Evolutionary conservation across 1,140 invertebrate genomes (phyloP), one percentile per base, ranked within the genome.

Genomic region (Dreissena polymorpha): DNA sequence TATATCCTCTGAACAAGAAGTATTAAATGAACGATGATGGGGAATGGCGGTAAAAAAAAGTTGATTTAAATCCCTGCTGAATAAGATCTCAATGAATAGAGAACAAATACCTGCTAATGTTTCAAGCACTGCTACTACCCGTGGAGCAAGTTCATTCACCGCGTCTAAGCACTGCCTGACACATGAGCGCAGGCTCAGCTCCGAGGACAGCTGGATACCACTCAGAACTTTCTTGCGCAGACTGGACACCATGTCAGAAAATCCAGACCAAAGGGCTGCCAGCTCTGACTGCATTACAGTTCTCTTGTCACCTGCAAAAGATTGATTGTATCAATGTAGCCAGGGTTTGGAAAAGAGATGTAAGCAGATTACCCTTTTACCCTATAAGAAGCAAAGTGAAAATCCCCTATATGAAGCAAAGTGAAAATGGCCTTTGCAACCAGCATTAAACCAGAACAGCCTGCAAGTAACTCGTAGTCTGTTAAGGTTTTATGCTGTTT

Each of bases 151-250:
- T 14, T 53, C 25, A 50, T 63, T 83, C 10, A 83, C 10, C 14
- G 64, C 21, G 29, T 83, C 72, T 21, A 83, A 29, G 50, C 81
- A 76, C 65, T 83, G 81, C 51, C 73, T 39, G 1, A 83, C 81
- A 13, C 63, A 53, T 51, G 81, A 83, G 29, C 81, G 55, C 18
- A 70, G 55, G 27, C 50, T 60, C 5, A 83, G 57, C 50, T 83
- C 81, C 13, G 81, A 23, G 10, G 81, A 83, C 23, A 83, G 65
- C 49, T 83, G 81, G 13, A 83, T 76, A 0, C 65, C 73, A 51
- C 55, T 21, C 29, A 83, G 65, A 12, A 71, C 81, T 39, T 75
- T 76, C 73, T 71, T 76, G n/a, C 68, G 53, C 49, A 83, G 67
- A 14, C n/a, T 23, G 0, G 39, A 27, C 0, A 71, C 39, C 51